Evolutionary conservation across 2,797 vertebrate genomes (phyloP).

Genomic region (Meriones psammophilus): DNA sequence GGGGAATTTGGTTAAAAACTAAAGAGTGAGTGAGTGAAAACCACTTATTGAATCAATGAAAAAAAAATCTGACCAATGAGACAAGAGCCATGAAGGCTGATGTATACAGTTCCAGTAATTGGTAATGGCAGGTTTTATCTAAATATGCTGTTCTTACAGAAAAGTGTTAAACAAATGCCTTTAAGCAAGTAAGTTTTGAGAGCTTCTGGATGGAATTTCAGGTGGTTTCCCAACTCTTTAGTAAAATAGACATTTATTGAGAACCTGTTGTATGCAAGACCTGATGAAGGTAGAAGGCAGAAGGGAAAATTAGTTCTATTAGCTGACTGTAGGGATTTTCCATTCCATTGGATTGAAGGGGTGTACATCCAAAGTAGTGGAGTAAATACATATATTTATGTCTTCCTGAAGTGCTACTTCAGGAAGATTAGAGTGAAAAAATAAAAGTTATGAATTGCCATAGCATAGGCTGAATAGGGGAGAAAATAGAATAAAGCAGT

Average conservation of each 20-base stretch:
- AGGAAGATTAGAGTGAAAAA: neutral
- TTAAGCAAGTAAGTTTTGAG: constrained; percentile 53
- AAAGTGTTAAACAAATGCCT: constrained; percentile 42
- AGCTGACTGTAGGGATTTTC: neutral
- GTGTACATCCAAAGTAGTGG: neutral
- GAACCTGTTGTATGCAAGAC: neutral
- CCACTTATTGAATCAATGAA: neutral
- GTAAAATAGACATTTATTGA: constrained; percentile 13
- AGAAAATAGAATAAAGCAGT: neutral
- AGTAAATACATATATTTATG: neutral
- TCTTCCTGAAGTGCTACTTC: neutral
- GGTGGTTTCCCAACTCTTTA: constrained; percentile 16
- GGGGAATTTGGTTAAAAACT: constrained; percentile 38
- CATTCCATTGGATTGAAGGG: neutral
- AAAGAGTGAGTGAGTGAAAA: neutral
- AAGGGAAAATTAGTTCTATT: neutral
- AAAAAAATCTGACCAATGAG: constrained; percentile 10
- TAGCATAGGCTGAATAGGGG: neutral
- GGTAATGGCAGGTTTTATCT: neutral
- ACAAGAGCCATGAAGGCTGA: neutral
- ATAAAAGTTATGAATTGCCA: neutral
- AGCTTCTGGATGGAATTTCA: constrained; percentile 41
- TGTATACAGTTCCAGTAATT: neutral
- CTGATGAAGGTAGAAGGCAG: neutral
- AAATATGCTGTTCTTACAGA: constrained; percentile 39